Evolutionary conservation across 2,113 vertebrate genomes (phyloP), one percentile per base, ranked within the genome.

Genomic region (Tychaedon coryphoeus): DNA sequence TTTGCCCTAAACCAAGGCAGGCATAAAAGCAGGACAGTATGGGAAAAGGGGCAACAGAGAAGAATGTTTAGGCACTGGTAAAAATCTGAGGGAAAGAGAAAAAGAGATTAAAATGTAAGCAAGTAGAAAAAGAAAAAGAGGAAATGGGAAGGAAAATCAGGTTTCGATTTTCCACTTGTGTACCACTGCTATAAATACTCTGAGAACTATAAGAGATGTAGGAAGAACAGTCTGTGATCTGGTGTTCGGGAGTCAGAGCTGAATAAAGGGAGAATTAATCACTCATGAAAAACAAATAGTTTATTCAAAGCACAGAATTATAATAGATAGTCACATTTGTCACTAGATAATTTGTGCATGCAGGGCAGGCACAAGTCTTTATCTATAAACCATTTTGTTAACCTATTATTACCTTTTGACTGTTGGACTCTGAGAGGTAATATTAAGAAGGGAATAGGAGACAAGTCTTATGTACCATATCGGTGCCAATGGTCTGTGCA

Each of bases 251-350:
- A 90, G 42, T 48, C 29, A 80, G 43, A 79, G 45, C 25, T 47
- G 79, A 73, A 92, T 67, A 93, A 92, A 81, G 13, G 67, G 31
- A 50, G 80, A 76, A 91, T 54, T 65, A 92, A 80, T 92, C 54
- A 73, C 28, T 90, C 42, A 9, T 80, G 74, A 29, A 70, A 94
- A 95, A 51, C 24, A 76, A 92, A 69, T 77, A 5, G 65, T 92
- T 84, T 61, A 81, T 78, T 95, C 57, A 84, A 75, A 92, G 38
- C 19, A 57, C 5, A 66, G 29, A 64, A 51, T 53, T 60, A n/a
- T n/a, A 74, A 77, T 72, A 64, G 82, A 76, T 72, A 23, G 53
- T 33, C 84, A 36, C 12, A 7, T 26, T 84, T 50, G n/a, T 93
- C 23, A 19, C 26, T 67, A 47, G 26, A 29, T 64, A 43, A 2